Conservation (phyloP, 2,113 vertebrate species). For the Synchiropus splendidus region DNA sequence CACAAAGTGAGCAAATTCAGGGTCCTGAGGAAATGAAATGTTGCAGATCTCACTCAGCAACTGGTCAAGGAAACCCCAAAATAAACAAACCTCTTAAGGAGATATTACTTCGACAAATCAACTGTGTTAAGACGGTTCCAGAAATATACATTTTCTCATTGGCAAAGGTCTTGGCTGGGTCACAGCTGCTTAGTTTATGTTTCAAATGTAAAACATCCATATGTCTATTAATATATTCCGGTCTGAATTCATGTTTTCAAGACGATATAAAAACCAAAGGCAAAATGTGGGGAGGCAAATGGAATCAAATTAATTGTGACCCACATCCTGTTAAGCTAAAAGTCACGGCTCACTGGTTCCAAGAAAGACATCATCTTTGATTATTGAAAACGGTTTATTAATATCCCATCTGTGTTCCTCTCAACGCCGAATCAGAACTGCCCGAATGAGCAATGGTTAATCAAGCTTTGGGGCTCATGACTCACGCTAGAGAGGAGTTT, state of each 20-base stretch:
- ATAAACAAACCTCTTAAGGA: not conserved
- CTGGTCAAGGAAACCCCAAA: constrained; percentile 2
- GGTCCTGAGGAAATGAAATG: constrained; percentile 30
- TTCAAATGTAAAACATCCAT: too few species aligned
- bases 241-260: too few species aligned
- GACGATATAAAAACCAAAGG: not conserved
- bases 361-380: not conserved
- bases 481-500: too few species aligned
- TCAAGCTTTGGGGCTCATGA: too few species aligned
- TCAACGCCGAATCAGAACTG: too few species aligned
- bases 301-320: constrained; percentile 1
- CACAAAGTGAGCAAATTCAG: constrained; percentile 9
- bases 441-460: too few species aligned
- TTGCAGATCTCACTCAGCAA: constrained; percentile 29
- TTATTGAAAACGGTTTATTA: constrained; percentile 2
- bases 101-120: not conserved
- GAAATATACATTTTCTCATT: not conserved
- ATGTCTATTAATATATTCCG: too few species aligned
- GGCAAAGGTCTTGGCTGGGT: not conserved
- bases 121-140: not conserved
- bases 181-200: not conserved
- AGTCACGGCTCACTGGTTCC: not conserved
- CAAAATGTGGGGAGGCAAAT: not conserved
- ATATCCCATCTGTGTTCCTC: too few species aligned
- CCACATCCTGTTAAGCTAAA: constrained; percentile 11